A percentile compares a stretch with the other conserved stretches of the same genome.
Evolutionary conservation across 2,113 vertebrate species (phyloP).

Genomic region (Phylloscopus trochilus): DNA sequence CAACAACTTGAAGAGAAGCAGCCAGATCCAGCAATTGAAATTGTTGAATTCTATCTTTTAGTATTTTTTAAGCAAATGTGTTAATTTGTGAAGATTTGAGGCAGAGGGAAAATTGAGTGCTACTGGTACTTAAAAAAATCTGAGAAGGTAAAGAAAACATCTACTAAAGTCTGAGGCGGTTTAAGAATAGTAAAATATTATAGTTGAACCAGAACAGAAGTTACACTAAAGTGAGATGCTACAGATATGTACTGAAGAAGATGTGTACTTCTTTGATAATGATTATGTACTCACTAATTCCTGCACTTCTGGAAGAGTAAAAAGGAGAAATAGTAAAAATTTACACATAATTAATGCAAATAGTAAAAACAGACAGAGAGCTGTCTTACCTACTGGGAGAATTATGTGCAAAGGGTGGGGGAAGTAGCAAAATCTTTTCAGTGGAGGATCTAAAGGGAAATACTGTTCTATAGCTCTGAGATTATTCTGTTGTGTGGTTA

Average conservation of each 20-base stretch:
- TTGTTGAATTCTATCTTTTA: background rate
- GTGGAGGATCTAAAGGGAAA: background rate
- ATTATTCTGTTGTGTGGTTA: background rate
- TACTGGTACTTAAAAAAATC: background rate
- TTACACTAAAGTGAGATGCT: background rate
- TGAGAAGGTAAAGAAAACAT: background rate
- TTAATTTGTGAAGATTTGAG: background rate
- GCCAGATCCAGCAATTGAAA: background rate
- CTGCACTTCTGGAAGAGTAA: background rate
- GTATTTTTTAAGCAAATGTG: background rate
- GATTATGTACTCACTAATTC: background rate
- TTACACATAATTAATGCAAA: background rate
- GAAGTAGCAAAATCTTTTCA: background rate
- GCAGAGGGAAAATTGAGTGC: background rate
- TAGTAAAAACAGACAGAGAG: no score
- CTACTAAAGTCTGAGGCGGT: background rate
- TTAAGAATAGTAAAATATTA: background rate
- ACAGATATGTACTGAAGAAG: background rate
- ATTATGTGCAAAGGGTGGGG: accelerated
- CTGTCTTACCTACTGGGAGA: background rate
- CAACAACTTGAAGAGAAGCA: background rate
- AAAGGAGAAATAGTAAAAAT: background rate
- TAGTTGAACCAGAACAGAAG: background rate
- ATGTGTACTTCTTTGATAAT: background rate
- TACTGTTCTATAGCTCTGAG: background rate